Base-by-base conservation (phyloP, 2,888 invertebrate genomes). In the Euplexia lucipara region DNA sequence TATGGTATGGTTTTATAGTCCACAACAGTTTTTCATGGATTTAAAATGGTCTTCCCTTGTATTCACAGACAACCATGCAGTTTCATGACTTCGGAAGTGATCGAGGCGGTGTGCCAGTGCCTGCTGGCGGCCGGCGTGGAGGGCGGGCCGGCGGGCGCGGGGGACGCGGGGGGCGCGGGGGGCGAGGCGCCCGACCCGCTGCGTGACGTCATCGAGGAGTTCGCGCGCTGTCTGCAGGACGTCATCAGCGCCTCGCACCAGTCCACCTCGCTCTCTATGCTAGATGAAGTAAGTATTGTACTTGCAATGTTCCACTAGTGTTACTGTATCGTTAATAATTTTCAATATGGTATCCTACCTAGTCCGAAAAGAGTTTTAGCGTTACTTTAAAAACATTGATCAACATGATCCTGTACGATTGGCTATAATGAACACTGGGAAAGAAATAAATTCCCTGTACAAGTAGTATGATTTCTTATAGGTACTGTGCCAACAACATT, bases 101-200 rank as follows among this genome's bases (percentile, higher is more conserved):
- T 99, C 16, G 99, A 99, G 90, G 99, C 99, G 54, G 99, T 99
- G 12, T 98, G 98, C 86, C 98, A 98, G 88, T 99, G 99, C 91
- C 96, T 99, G 89, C 95, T 99, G 86, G 99, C 99, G n/a, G 98
- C 99, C 85, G 98, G 98, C 5, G 98, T 97, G 82, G 98, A 98
- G 87, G 97, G 97, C 48, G 97, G 4, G 49, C 37, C 30, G 22
- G 97, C 83, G 20, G 41, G 20, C 97, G 97, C 97, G 4, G 61
- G 26, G 5, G 26, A 26, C 26, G 48, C 26, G 34, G 97, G 83
- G 20, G 44, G 97, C 45, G 97, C 10, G 14, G 20, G 22, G 32
- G 47, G 97, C 83, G 42, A 60, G 14, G 79, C 59, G 42, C 41
- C 74, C 95, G 98, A 90, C 81, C 87, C 97, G 82, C 96, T 97